Evolutionary conservation across 2,797 vertebrate species (phyloP), one percentile per base, ranked within the genome.

Genomic region (Heterohyrax brucei): DNA sequence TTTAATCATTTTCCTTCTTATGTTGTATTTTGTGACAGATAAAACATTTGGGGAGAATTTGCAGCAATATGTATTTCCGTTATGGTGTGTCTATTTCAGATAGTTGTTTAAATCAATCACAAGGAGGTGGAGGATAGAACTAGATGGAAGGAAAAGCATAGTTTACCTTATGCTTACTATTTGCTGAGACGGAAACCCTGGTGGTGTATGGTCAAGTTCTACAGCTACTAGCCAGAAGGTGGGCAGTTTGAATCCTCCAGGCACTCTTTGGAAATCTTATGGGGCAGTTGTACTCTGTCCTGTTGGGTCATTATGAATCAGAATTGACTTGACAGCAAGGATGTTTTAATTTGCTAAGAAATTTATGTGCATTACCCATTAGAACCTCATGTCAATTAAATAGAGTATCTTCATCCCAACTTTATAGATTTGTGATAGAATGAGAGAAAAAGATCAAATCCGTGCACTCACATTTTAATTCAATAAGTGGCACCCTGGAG

Each of bases 1-100:
- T 46, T 91, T 96, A 76, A 87, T 88, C 93, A 80, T 86, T 87
- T 86, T 61, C 86, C 83, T 93, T 86, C 26, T 62, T 30, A n/a
- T 56, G 46, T 72, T 87, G n/a, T 70, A 87, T 26, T 85, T 6
- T 73, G 21, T 44, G 59, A 28, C 4, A 86, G 26, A 89, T n/a
- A 48, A 89, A 80, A 70, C 9, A 30, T 77, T 72, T 75, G 61
- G 26, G 33, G 14, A 0, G 61, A 79, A 62, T 90, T 91, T 89
- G 5, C 18, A 46, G 73, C 14, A 46, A 59, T 62, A 85, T 44
- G 61, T 61, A 72, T 73, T 85, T 91, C 87, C 19, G 8, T 66
- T 53, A 26, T n/a, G 18, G 14, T 14, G 56, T 14, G 77, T 3
- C n/a, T 66, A 81, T 82, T 96, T 94, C 77, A 91, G 18, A 46